A percentile compares a stretch with the other conserved stretches of the same genome.
These are phyloP conservation scores for Acanthosepion esculentum DNA, from an alignment of 2,888 invertebrate species.

Conservation along the genomic window DNA sequence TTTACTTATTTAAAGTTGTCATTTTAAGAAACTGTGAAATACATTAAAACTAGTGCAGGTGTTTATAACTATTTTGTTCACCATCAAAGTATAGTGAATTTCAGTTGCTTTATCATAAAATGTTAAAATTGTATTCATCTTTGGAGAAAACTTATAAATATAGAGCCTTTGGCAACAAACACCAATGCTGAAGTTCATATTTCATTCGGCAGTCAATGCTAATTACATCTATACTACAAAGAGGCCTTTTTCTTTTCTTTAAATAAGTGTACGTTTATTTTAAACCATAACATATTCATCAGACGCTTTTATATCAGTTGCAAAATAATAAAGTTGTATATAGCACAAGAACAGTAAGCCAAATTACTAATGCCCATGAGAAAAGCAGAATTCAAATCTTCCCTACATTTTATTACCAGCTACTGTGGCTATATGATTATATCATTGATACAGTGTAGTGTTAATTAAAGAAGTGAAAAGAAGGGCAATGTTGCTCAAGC, in stretches of 20 bases:
- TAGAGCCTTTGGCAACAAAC: neutral
- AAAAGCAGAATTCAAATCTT: neutral
- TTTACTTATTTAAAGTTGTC: neutral
- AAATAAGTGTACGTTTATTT: neutral
- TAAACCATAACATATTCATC: neutral
- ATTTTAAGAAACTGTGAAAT: neutral
- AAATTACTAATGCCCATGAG: neutral
- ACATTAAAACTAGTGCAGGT: neutral
- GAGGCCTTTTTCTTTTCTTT: neutral
- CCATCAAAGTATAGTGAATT: neutral
- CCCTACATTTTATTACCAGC: too few species aligned
- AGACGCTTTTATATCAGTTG: neutral
- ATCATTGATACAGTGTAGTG: neutral
- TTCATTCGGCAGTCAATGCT: neutral
- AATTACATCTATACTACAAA: too few species aligned
- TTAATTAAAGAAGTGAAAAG: neutral
- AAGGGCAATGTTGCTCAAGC: neutral
- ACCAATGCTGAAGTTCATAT: neutral
- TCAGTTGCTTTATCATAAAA: neutral
- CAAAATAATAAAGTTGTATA: neutral
- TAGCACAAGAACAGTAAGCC: neutral
- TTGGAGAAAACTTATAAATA: neutral
- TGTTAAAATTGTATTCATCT: neutral
- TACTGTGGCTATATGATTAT: neutral
- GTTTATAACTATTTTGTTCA: too few species aligned